Conservation (phyloP, 2,888 invertebrate species). For the Idaea dimidiata region DNA sequence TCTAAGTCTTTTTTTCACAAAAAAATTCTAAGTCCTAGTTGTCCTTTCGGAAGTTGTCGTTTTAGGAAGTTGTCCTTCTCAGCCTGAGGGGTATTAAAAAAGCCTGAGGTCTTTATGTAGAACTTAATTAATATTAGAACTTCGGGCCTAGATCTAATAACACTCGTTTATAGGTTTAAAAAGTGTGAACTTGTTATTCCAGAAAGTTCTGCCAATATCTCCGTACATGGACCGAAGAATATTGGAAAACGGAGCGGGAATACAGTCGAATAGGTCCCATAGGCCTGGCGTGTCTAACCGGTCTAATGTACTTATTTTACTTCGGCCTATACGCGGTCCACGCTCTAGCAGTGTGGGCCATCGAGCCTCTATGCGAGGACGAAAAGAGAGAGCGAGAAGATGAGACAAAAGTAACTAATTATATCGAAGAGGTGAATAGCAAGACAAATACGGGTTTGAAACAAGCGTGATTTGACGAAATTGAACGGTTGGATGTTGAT, state of each 20-base stretch:
- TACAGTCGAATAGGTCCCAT: conserved; percentile 39
- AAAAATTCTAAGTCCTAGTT: too few species aligned
- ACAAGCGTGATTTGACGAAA: conserved; percentile 15
- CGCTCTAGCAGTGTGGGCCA: conserved; percentile 53
- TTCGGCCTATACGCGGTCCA: conserved; percentile 42
- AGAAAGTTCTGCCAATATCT: conserved; percentile 57
- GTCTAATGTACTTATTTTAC: conserved; percentile 51
- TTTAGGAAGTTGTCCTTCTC: too few species aligned
- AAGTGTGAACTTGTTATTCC: conserved; percentile 14
- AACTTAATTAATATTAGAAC: too few species aligned
- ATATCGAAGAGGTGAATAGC: conserved; percentile 39
- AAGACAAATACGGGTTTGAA: conserved; percentile 34
- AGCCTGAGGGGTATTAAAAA: too few species aligned
- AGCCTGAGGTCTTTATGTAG: too few species aligned
- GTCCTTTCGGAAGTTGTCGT: too few species aligned
- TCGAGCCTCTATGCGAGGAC: conserved; percentile 55
- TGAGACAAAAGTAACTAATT: conserved; percentile 43
- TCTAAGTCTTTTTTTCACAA: too few species aligned
- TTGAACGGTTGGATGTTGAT: background rate
- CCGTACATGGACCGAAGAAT: conserved; percentile 55
- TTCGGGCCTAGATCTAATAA: too few species aligned
- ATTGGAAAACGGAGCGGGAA: conserved; percentile 44
- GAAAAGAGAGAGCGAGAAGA: conserved; percentile 25
- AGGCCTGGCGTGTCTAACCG: conserved; percentile 46
- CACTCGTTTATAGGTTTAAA: too few species aligned